Evolutionary conservation across 2,113 vertebrate species (phyloP).

Genomic region (Rhinoderma darwinii): DNA sequence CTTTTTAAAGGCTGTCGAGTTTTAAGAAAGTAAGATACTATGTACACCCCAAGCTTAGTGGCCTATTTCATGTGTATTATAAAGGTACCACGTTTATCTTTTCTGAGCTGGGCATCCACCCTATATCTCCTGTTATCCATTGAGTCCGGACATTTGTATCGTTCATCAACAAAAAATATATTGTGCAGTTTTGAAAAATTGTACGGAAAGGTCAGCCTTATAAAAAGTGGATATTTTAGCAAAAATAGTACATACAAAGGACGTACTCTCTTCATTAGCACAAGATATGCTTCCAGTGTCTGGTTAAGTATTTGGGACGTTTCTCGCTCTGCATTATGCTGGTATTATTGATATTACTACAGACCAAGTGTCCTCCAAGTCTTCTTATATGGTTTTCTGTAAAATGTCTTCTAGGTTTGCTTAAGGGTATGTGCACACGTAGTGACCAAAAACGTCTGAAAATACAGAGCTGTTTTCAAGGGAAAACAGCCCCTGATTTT

Average conservation of each 20-base stretch:
- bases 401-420: too few relatives aligned
- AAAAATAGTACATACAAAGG: neutral
- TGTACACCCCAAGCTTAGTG: too few relatives aligned
- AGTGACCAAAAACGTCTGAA: too few relatives aligned
- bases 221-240: neutral
- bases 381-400: too few relatives aligned
- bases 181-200: neutral
- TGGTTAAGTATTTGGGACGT: neutral
- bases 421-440: too few relatives aligned
- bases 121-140: neutral
- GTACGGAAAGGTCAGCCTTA: neutral
- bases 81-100: neutral
- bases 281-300: neutral
- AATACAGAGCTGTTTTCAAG: too few relatives aligned
- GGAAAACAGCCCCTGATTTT: too few relatives aligned
- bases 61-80: neutral
- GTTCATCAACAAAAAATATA: neutral
- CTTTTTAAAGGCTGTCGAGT: too few relatives aligned
- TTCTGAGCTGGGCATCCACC: too few relatives aligned
- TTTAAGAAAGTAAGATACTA: too few relatives aligned
- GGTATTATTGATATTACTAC: neutral
- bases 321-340: neutral
- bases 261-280: neutral
- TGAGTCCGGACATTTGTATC: neutral
- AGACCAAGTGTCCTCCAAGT: neutral